Evolutionary conservation across 2,888 invertebrate genomes (phyloP).

Genomic region (Agelastica alni): DNA sequence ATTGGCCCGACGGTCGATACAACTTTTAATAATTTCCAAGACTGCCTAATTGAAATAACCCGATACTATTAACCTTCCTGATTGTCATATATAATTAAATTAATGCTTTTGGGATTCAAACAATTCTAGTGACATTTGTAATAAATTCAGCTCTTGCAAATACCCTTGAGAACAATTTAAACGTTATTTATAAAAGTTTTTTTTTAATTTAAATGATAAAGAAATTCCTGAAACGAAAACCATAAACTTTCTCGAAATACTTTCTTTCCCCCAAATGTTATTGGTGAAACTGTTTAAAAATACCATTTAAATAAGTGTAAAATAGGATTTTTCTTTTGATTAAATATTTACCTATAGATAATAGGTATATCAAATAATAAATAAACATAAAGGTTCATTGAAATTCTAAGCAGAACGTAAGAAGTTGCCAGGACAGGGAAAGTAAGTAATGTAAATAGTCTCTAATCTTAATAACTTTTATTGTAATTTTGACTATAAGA

Average conservation of each 20-base stretch:
- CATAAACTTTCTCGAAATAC: too few relatives aligned
- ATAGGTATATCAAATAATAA: background rate
- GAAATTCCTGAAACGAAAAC: too few relatives aligned
- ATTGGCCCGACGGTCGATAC: slow-evolving; percentile 30
- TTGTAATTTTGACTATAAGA: slow-evolving; percentile 26
- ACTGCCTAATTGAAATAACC: slow-evolving; percentile 19
- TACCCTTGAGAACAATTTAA: too few relatives aligned
- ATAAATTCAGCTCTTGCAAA: too few relatives aligned
- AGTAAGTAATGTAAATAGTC: too few relatives aligned
- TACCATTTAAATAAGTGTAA: background rate
- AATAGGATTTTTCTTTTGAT: background rate
- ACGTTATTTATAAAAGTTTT: too few relatives aligned
- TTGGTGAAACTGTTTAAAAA: background rate
- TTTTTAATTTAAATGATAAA: too few relatives aligned
- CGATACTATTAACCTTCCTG: slow-evolving; percentile 3
- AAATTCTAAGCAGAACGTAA: slow-evolving; percentile 5
- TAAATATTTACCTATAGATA: background rate
- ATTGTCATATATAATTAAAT: background rate
- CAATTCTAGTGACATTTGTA: too few relatives aligned
- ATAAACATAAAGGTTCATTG: background rate
- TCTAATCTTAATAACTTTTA: slow-evolving; percentile 20
- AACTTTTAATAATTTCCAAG: slow-evolving; percentile 30
- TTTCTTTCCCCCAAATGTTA: too few relatives aligned
- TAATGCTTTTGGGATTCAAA: background rate
- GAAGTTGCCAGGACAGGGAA: too few relatives aligned